Percentiles rank a stretch among this genome's conserved stretches.
Evolutionary conservation across 2,797 vertebrate species (phyloP).

Genomic region (Pipistrellus pipistrellus): DNA sequence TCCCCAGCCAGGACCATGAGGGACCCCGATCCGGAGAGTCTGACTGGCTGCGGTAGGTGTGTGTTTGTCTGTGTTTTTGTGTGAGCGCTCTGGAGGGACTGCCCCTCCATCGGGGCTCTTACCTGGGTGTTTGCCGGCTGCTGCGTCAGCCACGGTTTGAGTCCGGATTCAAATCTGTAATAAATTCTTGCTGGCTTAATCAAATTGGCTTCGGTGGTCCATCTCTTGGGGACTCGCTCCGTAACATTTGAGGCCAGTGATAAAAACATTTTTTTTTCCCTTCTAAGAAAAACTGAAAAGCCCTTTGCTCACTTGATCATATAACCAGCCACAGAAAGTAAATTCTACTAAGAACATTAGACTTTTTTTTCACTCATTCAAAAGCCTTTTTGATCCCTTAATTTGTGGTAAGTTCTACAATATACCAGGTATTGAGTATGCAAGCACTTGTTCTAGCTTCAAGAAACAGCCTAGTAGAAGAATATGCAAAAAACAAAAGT

Average conservation of each 20-base stretch:
- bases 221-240: too few relatives aligned
- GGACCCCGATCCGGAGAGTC: too few relatives aligned
- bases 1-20: too few relatives aligned
- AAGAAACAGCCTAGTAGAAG: conserved; percentile 50
- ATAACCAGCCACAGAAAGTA: neutral
- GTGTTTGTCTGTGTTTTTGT: too few relatives aligned
- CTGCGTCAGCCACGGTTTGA: too few relatives aligned
- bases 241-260: conserved; percentile 14
- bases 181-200: too few relatives aligned
- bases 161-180: too few relatives aligned
- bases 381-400: neutral
- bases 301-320: conserved; percentile 17
- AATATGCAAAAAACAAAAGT: neutral
- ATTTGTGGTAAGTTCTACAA: conserved; percentile 21
- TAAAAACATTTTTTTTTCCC: neutral
- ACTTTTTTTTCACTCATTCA: neutral
- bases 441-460: conserved; percentile 31
- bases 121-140: too few relatives aligned
- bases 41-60: too few relatives aligned
- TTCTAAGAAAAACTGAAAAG: conserved; percentile 9
- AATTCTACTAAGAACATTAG: conserved; percentile 12
- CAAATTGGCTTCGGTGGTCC: too few relatives aligned
- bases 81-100: too few relatives aligned
- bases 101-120: too few relatives aligned
- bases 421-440: conserved; percentile 3